phyloP scores from a whole-genome alignment of 2,888 invertebrate genomes.

The Andrena flavipes region DNA sequence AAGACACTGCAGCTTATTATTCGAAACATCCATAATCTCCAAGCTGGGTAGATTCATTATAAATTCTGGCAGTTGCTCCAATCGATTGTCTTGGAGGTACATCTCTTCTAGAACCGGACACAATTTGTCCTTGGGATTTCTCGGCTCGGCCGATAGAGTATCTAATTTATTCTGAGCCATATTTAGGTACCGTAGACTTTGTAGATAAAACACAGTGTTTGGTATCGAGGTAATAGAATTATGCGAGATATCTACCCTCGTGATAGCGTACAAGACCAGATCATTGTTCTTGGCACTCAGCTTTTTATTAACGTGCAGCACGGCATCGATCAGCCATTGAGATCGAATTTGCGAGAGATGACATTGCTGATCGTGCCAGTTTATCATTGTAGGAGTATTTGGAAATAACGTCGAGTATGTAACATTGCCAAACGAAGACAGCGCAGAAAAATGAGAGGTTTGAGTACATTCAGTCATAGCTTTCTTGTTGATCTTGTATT shows the following conservation, averaged over 20 bases:
- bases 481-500: constrained; percentile 96
- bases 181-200: constrained; percentile 93
- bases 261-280: constrained; percentile 95
- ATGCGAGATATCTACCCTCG: constrained; percentile 96
- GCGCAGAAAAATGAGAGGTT: constrained; percentile 86
- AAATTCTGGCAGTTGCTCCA: constrained; percentile 92
- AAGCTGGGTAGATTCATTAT: constrained; percentile 93
- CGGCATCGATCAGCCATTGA: constrained; percentile 94
- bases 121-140: constrained; percentile 86
- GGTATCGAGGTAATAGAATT: constrained; percentile 94
- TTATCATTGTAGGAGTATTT: constrained; percentile 93
- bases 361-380: constrained; percentile 95
- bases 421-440: constrained; percentile 87
- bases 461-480: constrained; percentile 89
- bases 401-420: constrained; percentile 94
- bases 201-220: constrained; percentile 92
- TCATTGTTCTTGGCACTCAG: constrained; percentile 88
- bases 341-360: constrained; percentile 90
- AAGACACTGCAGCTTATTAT: constrained; percentile 94
- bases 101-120: constrained; percentile 95
- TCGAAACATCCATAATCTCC: constrained; percentile 94
- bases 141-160: constrained; percentile 87
- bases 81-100: constrained; percentile 94
- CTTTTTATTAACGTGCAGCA: constrained; percentile 93
- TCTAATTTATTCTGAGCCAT: constrained; percentile 95